phyloP scores from a whole-genome alignment of 2,797 vertebrate genomes.

The Gymnoscopelus microlampas region DNA sequence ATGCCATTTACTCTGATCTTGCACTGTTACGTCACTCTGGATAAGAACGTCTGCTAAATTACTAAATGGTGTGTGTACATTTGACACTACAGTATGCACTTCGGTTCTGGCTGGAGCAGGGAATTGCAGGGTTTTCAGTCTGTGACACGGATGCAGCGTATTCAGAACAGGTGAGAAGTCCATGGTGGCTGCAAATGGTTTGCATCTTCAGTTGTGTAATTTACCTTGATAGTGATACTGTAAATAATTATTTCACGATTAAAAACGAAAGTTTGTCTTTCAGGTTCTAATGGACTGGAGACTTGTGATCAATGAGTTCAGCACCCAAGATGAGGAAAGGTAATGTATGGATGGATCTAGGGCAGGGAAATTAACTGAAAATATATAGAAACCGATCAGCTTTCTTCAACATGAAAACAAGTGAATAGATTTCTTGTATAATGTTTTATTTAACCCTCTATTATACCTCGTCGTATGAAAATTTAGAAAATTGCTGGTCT shows the following conservation, averaged over 20 bases:
- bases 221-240: no score
- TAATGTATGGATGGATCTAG: slow-evolving; percentile 29
- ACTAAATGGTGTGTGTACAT: neutral
- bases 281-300: slow-evolving; percentile 76
- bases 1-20: no score
- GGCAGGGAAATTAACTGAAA: no score
- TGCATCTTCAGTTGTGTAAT: neutral
- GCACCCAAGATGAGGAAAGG: slow-evolving; percentile 70
- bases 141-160: slow-evolving; percentile 77
- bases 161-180: slow-evolving; percentile 71
- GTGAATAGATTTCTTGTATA: no score
- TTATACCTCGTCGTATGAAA: no score
- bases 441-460: no score
- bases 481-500: no score
- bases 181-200: neutral
- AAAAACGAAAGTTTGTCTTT: slow-evolving; percentile 26
- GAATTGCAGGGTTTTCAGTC: slow-evolving; percentile 78
- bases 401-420: no score
- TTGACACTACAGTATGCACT: slow-evolving; percentile 55
- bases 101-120: slow-evolving; percentile 78
- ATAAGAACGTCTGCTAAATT: no score
- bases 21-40: no score
- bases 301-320: slow-evolving; percentile 65
- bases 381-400: no score
- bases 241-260: neutral